Evolutionary conservation across 2,797 vertebrate species (phyloP).

Genomic region (Leucoraja ocellata): DNA sequence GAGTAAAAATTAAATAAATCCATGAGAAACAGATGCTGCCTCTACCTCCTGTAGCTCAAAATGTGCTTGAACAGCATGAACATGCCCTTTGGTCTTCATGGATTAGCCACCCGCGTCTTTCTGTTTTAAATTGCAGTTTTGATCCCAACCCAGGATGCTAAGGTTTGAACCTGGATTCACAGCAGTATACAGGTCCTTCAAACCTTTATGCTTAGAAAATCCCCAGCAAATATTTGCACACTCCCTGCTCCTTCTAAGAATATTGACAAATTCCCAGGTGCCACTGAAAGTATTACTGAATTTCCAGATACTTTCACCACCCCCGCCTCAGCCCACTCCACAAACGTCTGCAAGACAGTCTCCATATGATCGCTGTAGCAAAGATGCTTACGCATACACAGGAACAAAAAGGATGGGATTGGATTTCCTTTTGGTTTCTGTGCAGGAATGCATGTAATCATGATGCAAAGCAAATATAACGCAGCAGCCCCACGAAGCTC

Average conservation of each 20-base stretch:
- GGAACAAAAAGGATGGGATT: not conserved
- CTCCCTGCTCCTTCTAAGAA: not conserved
- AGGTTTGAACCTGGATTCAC: not conserved
- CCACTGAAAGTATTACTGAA: not conserved
- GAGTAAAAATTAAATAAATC: not conserved
- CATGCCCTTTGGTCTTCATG: not conserved
- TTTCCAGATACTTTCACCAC: not conserved
- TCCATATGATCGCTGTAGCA: not conserved
- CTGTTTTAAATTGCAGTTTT: constrained; percentile 24
- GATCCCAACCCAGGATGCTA: not conserved
- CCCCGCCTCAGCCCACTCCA: not conserved
- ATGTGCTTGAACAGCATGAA: not conserved
- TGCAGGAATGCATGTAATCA: not conserved
- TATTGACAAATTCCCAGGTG: not conserved
- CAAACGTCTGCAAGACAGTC: not conserved
- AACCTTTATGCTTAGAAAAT: not conserved
- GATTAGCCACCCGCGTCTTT: not conserved
- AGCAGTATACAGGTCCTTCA: not conserved
- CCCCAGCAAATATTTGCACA: constrained; percentile 5
- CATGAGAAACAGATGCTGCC: not conserved
- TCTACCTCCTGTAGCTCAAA: not conserved
- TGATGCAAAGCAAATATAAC: not conserved
- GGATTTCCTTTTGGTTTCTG: not conserved
- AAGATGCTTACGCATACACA: not conserved
- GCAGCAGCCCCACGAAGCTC: not conserved